Conservation (phyloP, 2,888 invertebrate species). For the Calliphora vomitoria region DNA sequence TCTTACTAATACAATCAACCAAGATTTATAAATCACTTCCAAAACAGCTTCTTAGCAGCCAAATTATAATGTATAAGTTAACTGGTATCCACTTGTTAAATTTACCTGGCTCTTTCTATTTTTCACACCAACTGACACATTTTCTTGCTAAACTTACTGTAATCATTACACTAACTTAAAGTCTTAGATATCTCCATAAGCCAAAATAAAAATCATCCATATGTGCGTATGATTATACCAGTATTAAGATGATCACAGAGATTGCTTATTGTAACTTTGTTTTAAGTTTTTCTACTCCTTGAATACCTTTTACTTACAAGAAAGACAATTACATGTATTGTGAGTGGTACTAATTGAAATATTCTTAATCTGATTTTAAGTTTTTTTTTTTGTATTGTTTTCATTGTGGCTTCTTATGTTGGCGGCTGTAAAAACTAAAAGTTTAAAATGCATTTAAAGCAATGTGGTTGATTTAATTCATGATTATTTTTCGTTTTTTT, state of each 20-base stretch:
- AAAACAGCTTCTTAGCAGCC: no score
- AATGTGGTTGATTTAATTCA: slow-evolving; percentile 57
- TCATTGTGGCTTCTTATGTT: neutral
- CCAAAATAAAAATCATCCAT: slow-evolving; percentile 1
- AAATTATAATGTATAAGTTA: no score
- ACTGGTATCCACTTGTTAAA: no score
- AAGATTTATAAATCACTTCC: no score
- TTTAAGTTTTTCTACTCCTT: neutral
- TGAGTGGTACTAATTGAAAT: slow-evolving; percentile 74
- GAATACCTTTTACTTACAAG: neutral
- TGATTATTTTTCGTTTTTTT: slow-evolving; percentile 57
- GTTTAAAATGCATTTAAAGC: slow-evolving; percentile 56
- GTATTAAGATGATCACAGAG: slow-evolving; percentile 20
- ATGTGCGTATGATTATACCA: slow-evolving; percentile 12
- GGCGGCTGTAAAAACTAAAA: slow-evolving; percentile 36
- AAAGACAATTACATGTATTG: slow-evolving; percentile 65
- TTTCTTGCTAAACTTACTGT: neutral
- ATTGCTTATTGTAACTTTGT: neutral
- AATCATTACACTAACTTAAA: neutral
- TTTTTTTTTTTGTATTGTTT: slow-evolving; percentile 15
- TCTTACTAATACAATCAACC: no score
- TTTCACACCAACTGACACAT: neutral
- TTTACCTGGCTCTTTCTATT: no score
- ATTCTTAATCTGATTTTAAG: slow-evolving; percentile 70
- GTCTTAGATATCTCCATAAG: neutral